Percentiles rank a stretch among this genome's conserved stretches.
Conservation (phyloP, 2,888 invertebrate species). For the Lasioglossum calceatum region DNA sequence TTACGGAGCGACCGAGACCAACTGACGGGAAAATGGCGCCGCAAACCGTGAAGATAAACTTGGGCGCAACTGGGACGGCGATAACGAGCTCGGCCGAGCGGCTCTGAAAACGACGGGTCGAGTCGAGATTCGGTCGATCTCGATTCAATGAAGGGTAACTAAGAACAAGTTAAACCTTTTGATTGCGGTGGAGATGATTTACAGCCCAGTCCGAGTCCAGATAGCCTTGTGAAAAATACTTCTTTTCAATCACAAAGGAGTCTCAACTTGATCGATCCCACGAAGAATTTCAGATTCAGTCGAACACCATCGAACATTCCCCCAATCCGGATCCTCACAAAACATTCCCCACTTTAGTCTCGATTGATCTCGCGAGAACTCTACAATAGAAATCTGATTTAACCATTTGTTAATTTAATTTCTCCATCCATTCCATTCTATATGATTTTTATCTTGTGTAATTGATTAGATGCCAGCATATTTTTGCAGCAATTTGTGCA, state of each 20-base stretch:
- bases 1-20: background rate
- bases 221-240: background rate
- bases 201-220: background rate
- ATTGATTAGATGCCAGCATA: too few species aligned
- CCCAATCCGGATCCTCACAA: background rate
- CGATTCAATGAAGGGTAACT: slow-evolving; percentile 38
- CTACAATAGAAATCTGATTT: too few species aligned
- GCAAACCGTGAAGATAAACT: slow-evolving; percentile 53
- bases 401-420: too few species aligned
- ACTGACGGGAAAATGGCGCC: slow-evolving; percentile 15
- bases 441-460: too few species aligned
- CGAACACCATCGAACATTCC: background rate
- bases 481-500: too few species aligned
- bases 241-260: background rate
- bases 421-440: too few species aligned
- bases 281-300: background rate
- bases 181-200: background rate
- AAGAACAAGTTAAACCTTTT: background rate
- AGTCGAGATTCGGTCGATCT: slow-evolving; percentile 35
- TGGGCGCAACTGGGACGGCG: slow-evolving; percentile 52
- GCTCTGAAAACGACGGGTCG: slow-evolving; percentile 40
- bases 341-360: background rate
- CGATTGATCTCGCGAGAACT: background rate
- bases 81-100: slow-evolving; percentile 51
- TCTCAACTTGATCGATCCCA: background rate